Conservation (phyloP, 2,888 invertebrate genomes). For the Timema podura region DNA sequence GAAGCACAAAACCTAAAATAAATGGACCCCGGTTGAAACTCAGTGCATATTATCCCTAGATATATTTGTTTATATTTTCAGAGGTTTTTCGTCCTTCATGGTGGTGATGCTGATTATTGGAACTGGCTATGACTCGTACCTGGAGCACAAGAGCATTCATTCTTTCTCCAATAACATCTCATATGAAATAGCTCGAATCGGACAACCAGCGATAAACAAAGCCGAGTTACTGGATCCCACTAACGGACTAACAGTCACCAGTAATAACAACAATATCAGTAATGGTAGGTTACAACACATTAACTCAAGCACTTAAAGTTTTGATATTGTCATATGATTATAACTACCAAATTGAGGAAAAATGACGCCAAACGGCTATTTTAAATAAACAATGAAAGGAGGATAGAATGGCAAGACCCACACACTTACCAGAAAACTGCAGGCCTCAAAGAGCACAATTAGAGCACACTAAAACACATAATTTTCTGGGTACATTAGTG, state of each 20-base stretch:
- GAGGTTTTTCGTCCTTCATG: constrained; percentile 52
- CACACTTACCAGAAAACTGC: too few relatives aligned
- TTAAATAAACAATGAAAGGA: too few relatives aligned
- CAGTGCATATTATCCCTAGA: constrained; percentile 5
- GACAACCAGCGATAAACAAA: neutral
- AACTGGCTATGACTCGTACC: constrained; percentile 65
- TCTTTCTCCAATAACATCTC: constrained; percentile 26
- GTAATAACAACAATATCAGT: neutral
- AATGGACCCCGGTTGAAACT: neutral
- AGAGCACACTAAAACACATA: too few relatives aligned
- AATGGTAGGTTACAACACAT: constrained; percentile 4
- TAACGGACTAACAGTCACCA: neutral
- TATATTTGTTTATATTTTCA: constrained; percentile 37
- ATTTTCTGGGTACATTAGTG: too few relatives aligned
- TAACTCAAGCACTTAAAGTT: too few relatives aligned
- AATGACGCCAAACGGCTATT: too few relatives aligned
- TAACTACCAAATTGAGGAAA: too few relatives aligned
- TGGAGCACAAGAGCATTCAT: constrained; percentile 36
- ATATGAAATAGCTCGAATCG: constrained; percentile 24
- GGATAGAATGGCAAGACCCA: too few relatives aligned
- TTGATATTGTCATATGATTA: too few relatives aligned
- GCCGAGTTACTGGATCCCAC: neutral
- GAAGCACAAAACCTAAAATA: neutral
- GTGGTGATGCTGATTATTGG: constrained; percentile 58
- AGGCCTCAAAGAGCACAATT: too few relatives aligned